A percentile compares a stretch with the other conserved stretches of the same genome.
Evolutionary conservation across 2,888 invertebrate genomes (phyloP).

Genomic region (Sphaeridia pumilis): DNA sequence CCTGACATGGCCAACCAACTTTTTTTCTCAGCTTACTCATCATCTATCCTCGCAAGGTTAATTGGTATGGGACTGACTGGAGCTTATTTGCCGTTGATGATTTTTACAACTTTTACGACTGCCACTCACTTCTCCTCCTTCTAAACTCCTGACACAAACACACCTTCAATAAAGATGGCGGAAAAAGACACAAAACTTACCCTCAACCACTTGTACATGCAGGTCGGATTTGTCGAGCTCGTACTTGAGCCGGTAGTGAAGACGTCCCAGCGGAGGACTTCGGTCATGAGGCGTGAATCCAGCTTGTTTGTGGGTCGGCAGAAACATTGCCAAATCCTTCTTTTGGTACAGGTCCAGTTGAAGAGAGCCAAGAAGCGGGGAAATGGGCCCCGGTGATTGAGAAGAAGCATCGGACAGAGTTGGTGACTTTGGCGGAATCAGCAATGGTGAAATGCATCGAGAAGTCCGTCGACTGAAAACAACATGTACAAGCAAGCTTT

Average conservation of each 20-base stretch:
- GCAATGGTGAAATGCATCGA: conserved; percentile 62
- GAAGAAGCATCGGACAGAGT: conserved; percentile 39
- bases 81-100: too few species aligned
- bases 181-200: too few species aligned
- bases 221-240: conserved; percentile 82
- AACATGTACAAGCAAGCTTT: too few species aligned
- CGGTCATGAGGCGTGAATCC: conserved; percentile 47
- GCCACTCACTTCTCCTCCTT: too few species aligned
- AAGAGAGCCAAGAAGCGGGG: conserved; percentile 58
- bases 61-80: too few species aligned
- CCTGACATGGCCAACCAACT: too few species aligned
- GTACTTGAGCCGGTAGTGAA: conserved; percentile 74
- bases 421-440: conserved; percentile 46
- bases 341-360: conserved; percentile 78
- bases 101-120: too few species aligned
- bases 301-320: conserved; percentile 46
- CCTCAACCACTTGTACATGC: conserved; percentile 83
- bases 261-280: conserved; percentile 50
- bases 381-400: conserved; percentile 40
- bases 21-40: too few species aligned
- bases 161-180: too few species aligned
- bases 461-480: conserved; percentile 25
- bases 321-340: conserved; percentile 63
- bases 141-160: too few species aligned
- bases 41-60: too few species aligned